Percentiles rank a stretch among this genome's conserved stretches.
Conservation (phyloP, 1,140 invertebrate species). For the Drosophila bocki region DNA sequence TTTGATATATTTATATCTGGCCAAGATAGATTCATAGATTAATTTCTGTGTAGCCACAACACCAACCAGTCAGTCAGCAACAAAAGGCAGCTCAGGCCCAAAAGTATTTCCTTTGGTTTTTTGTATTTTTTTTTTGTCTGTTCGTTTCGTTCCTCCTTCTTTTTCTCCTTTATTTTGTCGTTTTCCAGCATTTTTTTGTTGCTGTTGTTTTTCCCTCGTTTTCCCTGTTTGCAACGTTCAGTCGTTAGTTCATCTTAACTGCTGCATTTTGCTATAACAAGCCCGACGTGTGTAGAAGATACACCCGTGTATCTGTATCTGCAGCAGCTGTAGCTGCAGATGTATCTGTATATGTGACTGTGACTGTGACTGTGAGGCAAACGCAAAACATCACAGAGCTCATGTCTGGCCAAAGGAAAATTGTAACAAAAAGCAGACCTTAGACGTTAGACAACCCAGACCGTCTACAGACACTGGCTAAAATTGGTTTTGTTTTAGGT, state of each 20-base stretch:
- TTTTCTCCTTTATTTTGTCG: constrained; percentile 39
- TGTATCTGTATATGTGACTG: constrained; percentile 2
- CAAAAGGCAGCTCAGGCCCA: constrained; percentile 68
- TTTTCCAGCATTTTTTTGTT: constrained; percentile 42
- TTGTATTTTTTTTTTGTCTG: constrained; percentile 32
- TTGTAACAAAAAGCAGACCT: constrained; percentile 71
- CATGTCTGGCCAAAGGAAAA: constrained; percentile 71
- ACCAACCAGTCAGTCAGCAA: constrained; percentile 67
- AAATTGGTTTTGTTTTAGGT: constrained; percentile 46
- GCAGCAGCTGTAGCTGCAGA: constrained; percentile 21
- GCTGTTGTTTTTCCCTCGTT: constrained; percentile 26
- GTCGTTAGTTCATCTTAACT: constrained; percentile 82
- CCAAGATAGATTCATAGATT: neutral
- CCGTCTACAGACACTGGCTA: constrained; percentile 47
- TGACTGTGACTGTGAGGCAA: constrained; percentile 54
- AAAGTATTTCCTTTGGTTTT: constrained; percentile 69
- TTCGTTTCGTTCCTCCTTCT: constrained; percentile 10
- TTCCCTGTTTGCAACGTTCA: constrained; percentile 69
- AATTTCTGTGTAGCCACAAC: constrained; percentile 29
- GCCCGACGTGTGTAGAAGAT: constrained; percentile 62
- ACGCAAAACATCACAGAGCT: constrained; percentile 75
- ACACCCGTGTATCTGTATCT: constrained; percentile 46
- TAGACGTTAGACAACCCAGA: constrained; percentile 53
- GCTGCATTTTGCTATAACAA: constrained; percentile 80
- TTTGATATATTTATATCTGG: neutral